Base-by-base conservation (phyloP, 2,888 invertebrate species). In the Achlya flavicornis region DNA sequence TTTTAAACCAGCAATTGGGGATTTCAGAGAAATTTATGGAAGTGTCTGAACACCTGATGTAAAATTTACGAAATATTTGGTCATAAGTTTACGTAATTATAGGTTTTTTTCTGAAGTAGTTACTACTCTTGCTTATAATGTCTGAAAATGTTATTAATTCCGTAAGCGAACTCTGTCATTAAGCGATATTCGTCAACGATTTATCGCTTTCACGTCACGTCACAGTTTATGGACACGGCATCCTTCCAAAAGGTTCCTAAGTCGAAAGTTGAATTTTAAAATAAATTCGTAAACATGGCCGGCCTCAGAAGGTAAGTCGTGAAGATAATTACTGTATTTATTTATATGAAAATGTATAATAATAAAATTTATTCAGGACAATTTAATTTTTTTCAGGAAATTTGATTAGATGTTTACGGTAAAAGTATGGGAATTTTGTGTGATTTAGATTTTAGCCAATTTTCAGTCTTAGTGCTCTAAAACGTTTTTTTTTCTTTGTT, bases 401-500 rank as follows among this genome's bases (percentile, higher is more conserved):
- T 3, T 41, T 19, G 11, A 6, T 16, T 43, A 19, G 38, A 12
- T 16, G 19, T 43, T 26, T 80, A 80, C 81, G 80, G 85, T 81
- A 79, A 84, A 86, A 84, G 84, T 84, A 76, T 81, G 72, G 78
- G 63, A 14, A 19, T 53, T 12, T 16, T 16, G 8, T 53, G 53
- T 71, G 76, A 69, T 69, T 75, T 82, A 80, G 83, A 75, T 78
- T 83, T 86, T 81, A 87, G 88, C 91, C 90, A 85, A 87, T 84
- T 86, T 85, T 93, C 93, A 93, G 93, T 93, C 93, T 93, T 93
- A 91, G 88, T 91, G 92, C 90, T 93, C 88, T 88, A 90, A 88
- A 85, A 80, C 79, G 77, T 81, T 78, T 78, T 79, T 19, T 60
- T 60, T 41, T 43, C 35, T 16, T 80, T 79, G 82, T 53, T 86